Base-by-base conservation (phyloP, 2,888 invertebrate species). In the Catocala fraxini region DNA sequence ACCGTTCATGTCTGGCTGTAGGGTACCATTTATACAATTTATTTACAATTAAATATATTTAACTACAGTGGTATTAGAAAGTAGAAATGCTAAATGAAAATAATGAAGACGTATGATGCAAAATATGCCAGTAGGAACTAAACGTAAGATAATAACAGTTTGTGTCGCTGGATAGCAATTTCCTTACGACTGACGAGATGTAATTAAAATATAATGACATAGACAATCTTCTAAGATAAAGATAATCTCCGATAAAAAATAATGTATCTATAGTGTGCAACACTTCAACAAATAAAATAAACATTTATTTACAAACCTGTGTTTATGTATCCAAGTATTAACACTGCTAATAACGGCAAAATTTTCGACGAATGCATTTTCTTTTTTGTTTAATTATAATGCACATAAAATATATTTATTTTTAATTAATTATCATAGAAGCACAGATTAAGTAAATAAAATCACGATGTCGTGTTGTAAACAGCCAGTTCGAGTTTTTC, bases 321-420 rank as follows among this genome's bases (percentile, higher is more conserved):
- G 67, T 77, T 73, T 39, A 85, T 71, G 66, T 77, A 78, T 75
- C 85, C 88, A 61, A 84, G 56, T 53, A 77, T 67, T 60, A 83
- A 45, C 71, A 82, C 71, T 46, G 73, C 68, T 58, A 77, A 62
- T 56, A 83, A 65, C 52, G 73, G 59, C 35, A 82, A 65, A 74
- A 76, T 57, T 57, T 80, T 79, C 55, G 57, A 71, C 54, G 77
- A 68, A 70, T 78, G 64, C 87, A 87, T 83, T 73, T 78, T 74
- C 15, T 33, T 56, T 54, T 63, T 52, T 34, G 43, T 61, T 56
- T 33, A 58, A 56, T 39, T 39, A 7, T 58, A 49, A 61, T 61
- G 60, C 73, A 75, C 75, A 60, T 70, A 58, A 12, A 54, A 35
- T 11, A 35, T 49, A 51, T 41, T 55, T 55, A 51, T 51, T 47